These are phyloP conservation scores for Myrmophylax atrothorax DNA, from an alignment of 2,113 vertebrate species.

Conservation along the genomic window DNA sequence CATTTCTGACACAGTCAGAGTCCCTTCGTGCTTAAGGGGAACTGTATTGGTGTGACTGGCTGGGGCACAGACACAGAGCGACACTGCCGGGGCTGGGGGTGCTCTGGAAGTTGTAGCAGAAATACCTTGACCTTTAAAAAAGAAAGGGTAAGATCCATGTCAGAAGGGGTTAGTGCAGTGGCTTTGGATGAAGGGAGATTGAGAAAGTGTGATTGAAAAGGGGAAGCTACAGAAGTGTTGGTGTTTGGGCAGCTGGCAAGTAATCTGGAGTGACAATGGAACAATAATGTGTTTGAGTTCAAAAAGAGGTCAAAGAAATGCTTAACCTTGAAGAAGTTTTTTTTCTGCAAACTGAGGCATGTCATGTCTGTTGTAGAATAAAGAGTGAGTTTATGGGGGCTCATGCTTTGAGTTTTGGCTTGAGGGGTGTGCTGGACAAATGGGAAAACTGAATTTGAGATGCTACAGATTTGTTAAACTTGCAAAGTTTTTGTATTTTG, in stretches of 20 bases:
- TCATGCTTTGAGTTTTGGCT: background rate
- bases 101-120: background rate
- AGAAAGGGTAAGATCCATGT: background rate
- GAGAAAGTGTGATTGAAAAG: background rate
- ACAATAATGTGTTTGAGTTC: background rate
- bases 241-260: background rate
- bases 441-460: background rate
- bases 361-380: background rate
- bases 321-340: background rate
- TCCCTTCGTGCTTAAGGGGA: background rate
- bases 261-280: background rate
- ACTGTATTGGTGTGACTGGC: fast-evolving
- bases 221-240: background rate
- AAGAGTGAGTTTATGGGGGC: background rate
- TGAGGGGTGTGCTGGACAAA: background rate
- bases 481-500: fast-evolving
- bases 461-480: background rate
- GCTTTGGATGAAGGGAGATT: background rate
- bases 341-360: background rate
- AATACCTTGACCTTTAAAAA: background rate
- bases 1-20: background rate
- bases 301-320: background rate
- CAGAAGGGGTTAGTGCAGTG: background rate
- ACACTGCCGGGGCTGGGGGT: background rate
- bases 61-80: background rate